Base-by-base conservation (phyloP, 2,797 vertebrate genomes). In the Hippocampus kuda region DNA sequence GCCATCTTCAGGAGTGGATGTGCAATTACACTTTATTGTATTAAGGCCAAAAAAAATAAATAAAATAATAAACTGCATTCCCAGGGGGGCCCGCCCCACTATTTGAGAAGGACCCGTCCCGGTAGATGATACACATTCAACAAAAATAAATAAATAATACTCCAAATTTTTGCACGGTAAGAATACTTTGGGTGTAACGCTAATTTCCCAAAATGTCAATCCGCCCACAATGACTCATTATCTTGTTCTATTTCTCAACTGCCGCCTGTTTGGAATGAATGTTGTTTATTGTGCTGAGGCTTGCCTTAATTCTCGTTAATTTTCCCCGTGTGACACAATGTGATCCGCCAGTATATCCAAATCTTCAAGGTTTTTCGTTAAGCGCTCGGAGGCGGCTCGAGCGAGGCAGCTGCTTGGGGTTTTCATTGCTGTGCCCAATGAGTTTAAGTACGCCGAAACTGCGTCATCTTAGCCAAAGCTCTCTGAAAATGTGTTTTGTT, bases 401-500 rank as follows among this genome's bases (percentile, higher is more conserved):
- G 84, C 65, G 63, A 84, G 75, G 75, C 69, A 76, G 78, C 84
- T 87, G 85, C 72, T 78, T 83, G 69, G 79, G 75, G 57, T 86
- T 91, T 90, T 91, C 91, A 87, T 88, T 91, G 16, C 75, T 86
- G 74, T 77, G 81, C 78, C 86, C 89, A 90, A 90, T 82, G 82
- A 75, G 70, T 87, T 88, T 89, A 91, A 89, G 85, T 86, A 90
- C 85, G 83, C 81, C 85, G 82, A 91, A 89, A 90, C 60, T 85
- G 78, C 72, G 77, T 90, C 80, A 88, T 76, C 76, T 72, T 79
- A 70, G 74, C 76, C 79, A 75, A 82, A 71, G 72, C 53, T 70
- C 77, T 74, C 57, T 74, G 77, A 76, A 87, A 79, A 69, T 68
- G 7, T 7, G 4, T 34, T 86, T 88, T 88, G 80, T 84, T 83